Evolutionary conservation across 2,797 vertebrate genomes (phyloP).

Genomic region (Anniella stebbinsi): DNA sequence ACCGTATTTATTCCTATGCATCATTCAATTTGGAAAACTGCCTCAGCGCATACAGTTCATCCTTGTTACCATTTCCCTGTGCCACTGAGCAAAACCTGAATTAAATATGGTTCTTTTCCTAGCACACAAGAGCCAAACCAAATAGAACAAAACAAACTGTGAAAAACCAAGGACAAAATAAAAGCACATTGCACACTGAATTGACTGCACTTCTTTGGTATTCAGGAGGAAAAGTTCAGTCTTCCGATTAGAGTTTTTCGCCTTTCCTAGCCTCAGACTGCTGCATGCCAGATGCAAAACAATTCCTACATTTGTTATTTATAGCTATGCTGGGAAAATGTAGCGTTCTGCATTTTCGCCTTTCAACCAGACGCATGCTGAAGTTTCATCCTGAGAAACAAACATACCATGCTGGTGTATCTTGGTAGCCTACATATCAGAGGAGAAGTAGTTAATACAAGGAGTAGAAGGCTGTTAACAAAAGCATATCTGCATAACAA

Average conservation of each 20-base stretch:
- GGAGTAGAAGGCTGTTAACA: conserved; percentile 25
- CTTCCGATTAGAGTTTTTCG: conserved; percentile 13
- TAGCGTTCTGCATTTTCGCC: conserved; percentile 64
- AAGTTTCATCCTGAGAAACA: conserved; percentile 64
- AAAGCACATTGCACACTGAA: conserved; percentile 42
- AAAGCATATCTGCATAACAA: neutral
- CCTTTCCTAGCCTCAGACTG: conserved; percentile 39
- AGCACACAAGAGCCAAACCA: neutral
- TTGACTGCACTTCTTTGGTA: conserved; percentile 10
- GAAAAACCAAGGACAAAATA: conserved; percentile 19
- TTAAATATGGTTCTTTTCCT: conserved; percentile 3
- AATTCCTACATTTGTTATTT: conserved; percentile 69
- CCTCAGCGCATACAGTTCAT: neutral
- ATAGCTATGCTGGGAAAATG: conserved; percentile 74
- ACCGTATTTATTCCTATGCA: neutral
- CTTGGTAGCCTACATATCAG: conserved; percentile 36
- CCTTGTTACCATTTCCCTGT: neutral
- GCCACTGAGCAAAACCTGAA: neutral
- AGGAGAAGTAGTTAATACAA: conserved; percentile 22
- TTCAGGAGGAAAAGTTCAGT: conserved; percentile 2
- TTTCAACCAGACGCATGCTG: conserved; percentile 72
- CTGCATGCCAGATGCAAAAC: conserved; percentile 53
- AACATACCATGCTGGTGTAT: conserved; percentile 59
- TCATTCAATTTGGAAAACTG: neutral
- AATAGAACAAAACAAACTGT: conserved; percentile 39